phyloP scores from a whole-genome alignment of 2,797 vertebrate species.

The Parauchenoglanis punctatus region DNA sequence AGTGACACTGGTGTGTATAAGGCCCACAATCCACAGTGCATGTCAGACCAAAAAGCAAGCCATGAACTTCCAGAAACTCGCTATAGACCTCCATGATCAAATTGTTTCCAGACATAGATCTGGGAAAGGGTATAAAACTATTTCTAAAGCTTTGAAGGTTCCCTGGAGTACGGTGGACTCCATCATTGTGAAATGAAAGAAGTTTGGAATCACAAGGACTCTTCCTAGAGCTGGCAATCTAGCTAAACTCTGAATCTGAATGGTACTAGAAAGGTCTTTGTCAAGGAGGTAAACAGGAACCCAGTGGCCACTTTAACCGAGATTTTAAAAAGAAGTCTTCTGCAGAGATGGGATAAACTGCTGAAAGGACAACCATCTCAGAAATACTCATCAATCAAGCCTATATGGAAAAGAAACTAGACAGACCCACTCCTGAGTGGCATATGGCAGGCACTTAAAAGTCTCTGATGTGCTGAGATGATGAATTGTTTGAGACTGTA shows the following conservation, averaged over 20 bases:
- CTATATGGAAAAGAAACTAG: neutral
- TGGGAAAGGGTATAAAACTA: neutral
- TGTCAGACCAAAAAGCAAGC: neutral
- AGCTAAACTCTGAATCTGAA: neutral
- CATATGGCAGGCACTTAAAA: neutral
- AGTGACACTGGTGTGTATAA: neutral
- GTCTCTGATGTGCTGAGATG: neutral
- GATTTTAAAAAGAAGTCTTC: neutral
- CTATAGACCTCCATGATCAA: neutral
- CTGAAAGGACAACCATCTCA: neutral
- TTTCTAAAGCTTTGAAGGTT: neutral
- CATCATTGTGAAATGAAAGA: neutral
- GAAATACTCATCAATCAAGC: neutral
- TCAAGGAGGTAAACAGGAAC: neutral
- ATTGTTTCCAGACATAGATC: neutral
- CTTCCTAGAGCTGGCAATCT: neutral
- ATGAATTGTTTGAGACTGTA: neutral
- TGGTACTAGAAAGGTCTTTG: neutral
- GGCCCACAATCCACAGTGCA: neutral
- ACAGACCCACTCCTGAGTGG: neutral
- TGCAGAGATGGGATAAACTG: neutral
- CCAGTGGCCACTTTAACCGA: neutral
- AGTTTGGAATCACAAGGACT: neutral
- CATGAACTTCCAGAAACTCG: neutral
- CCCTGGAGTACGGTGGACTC: neutral